A percentile compares a stretch with the other conserved stretches of the same genome.
Evolutionary conservation across 1,140 invertebrate genomes (phyloP).

Genomic region (Anoplolepis gracilipes): DNA sequence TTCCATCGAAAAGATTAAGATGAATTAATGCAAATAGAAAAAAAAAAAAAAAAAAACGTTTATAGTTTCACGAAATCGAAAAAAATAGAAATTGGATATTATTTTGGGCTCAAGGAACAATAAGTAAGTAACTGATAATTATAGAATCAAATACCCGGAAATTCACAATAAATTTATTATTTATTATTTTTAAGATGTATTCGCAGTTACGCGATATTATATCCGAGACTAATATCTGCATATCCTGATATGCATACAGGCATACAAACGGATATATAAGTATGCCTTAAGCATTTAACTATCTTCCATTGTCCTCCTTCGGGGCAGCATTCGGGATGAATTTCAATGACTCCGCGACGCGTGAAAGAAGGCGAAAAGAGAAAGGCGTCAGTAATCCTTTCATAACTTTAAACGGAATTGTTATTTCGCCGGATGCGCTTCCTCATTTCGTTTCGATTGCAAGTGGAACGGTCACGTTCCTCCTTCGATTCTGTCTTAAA

Average conservation of each 20-base stretch:
- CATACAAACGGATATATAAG: slow-evolving; percentile 50
- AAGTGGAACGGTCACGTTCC: slow-evolving; percentile 37
- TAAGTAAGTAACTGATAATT: background rate
- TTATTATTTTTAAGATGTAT: background rate
- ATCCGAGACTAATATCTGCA: slow-evolving; percentile 11
- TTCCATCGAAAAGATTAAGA: background rate
- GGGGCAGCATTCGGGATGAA: slow-evolving; percentile 54
- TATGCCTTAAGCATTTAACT: slow-evolving; percentile 48
- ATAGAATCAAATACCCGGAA: background rate
- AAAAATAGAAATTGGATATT: background rate
- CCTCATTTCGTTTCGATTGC: slow-evolving; percentile 33
- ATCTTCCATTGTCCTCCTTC: slow-evolving; percentile 67
- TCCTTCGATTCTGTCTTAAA: slow-evolving; percentile 22
- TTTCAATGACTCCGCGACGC: slow-evolving; percentile 64
- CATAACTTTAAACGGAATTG: background rate
- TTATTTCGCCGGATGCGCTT: slow-evolving; percentile 56
- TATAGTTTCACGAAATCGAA: background rate
- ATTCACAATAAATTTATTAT: background rate
- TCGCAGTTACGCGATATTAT: background rate
- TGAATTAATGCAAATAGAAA: background rate
- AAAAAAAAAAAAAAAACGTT: no score
- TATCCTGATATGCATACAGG: background rate
- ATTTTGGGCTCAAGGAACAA: background rate
- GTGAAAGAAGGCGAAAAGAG: slow-evolving; percentile 33
- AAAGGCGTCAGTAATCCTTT: slow-evolving; percentile 21